Conservation (phyloP, 2,888 invertebrate species). For the Ennomos erosarius region DNA sequence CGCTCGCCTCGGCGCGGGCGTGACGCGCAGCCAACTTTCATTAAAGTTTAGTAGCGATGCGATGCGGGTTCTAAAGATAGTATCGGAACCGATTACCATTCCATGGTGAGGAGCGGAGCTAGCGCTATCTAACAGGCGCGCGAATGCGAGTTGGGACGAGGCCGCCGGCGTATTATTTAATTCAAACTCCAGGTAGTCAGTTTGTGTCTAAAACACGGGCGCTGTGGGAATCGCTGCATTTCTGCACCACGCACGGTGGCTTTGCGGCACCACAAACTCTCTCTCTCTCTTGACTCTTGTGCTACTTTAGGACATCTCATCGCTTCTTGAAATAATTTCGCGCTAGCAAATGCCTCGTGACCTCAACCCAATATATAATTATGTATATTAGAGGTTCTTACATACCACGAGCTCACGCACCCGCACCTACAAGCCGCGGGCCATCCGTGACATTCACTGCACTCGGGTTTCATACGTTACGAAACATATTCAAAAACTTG, state of each 20-base stretch:
- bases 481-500: constrained; percentile 8
- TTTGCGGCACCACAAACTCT: too few species aligned
- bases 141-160: background rate
- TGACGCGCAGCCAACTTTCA: too few species aligned
- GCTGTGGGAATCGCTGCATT: constrained; percentile 4
- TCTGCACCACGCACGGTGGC: background rate
- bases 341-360: too few species aligned
- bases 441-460: constrained; percentile 4
- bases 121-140: background rate
- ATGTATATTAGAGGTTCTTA: too few species aligned
- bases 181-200: background rate
- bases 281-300: too few species aligned
- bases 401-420: background rate
- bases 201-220: background rate
- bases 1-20: too few species aligned
- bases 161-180: background rate
- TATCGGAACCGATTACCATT: background rate
- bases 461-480: background rate
- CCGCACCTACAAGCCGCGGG: background rate
- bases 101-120: background rate
- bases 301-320: too few species aligned
- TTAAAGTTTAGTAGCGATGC: too few species aligned
- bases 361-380: too few species aligned
- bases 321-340: too few species aligned
- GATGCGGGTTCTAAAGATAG: background rate